Evolutionary conservation across 2,888 invertebrate genomes (phyloP), one percentile per base, ranked within the genome.

Genomic region (Smittia sp.): DNA sequence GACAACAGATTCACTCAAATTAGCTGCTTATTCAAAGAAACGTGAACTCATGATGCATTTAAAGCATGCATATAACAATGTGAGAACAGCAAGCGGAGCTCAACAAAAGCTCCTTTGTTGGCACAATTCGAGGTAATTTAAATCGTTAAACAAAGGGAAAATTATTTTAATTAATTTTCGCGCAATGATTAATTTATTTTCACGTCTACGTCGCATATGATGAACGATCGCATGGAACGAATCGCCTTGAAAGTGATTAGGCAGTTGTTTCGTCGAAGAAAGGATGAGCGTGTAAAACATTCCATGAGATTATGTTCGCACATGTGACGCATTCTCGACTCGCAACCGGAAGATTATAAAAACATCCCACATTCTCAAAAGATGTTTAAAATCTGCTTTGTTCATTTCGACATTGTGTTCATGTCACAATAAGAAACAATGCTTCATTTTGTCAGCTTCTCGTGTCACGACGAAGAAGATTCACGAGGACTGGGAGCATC

Each of bases 401-500:
- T 58, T 18, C 58, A 22, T 22, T 58, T 22, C 9, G 22, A 58
- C 22, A 22, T 22, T 58, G 18, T 20, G 18, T 58, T 58, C n/a
- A 58, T 46, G 58, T 22, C 18, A 22, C 1, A 58, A 58, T 58
- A 22, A 20, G 58, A 58, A 22, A 58, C 22, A 22, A 58, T 13
- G 22, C 58, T 58, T 58, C 58, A 58, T 58, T 58, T 58, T 58
- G 13, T 58, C 58, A 58, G 58, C 58, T 6, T 22, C 58, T 7
- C 22, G 22, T 58, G 58, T 18, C 58, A 58, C 15, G 46, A 15
- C 18, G 18, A 20, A 58, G 58, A 58, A 22, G n/a, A 11, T 46
- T 58, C 15, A 58, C 58, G 58, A 58, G 58, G 7, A 22, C 6
- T 22, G 22, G 13, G 22, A 58, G 22, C 18, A n/a, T n/a, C 13